Percentiles rank a stretch among this genome's conserved stretches.
phyloP scores from a whole-genome alignment of 2,113 vertebrate species.

The Pseudorhombus dupliciocellatus region DNA sequence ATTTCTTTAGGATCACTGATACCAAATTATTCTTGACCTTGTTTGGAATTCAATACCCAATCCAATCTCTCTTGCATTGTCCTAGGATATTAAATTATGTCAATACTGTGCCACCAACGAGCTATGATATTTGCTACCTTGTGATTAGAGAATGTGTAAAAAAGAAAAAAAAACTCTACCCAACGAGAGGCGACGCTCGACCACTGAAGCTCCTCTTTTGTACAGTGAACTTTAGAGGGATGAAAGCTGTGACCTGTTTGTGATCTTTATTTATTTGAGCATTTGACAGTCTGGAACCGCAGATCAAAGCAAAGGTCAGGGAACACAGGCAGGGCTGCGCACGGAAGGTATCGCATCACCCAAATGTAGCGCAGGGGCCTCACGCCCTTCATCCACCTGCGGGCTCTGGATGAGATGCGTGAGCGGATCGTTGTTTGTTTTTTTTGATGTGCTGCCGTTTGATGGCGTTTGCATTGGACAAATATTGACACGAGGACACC shows the following conservation, averaged over 20 bases:
- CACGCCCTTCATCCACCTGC: conserved; percentile 30
- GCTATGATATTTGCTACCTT: conserved; percentile 16
- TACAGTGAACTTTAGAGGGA: conserved; percentile 78
- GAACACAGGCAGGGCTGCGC: conserved; percentile 55
- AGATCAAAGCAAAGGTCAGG: conserved; percentile 82
- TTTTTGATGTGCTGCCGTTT: conserved; percentile 73
- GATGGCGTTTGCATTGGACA: conserved; percentile 57
- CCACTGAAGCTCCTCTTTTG: conserved; percentile 51
- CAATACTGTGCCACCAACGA: conserved; percentile 1
- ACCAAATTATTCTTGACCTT: conserved; percentile 20
- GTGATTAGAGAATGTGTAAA: conserved; percentile 23
- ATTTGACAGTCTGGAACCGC: conserved; percentile 72
- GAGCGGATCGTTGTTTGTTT: conserved; percentile 35
- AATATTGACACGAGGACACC: conserved; percentile 21
- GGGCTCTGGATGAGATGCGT: conserved; percentile 50
- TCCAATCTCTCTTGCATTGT: not conserved
- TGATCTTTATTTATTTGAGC: conserved; percentile 79
- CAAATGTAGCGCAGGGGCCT: conserved; percentile 41
- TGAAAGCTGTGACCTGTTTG: conserved; percentile 77
- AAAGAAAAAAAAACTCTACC: too few species aligned
- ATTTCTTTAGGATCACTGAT: conserved; percentile 40
- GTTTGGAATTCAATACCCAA: not conserved
- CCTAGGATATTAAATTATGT: not conserved
- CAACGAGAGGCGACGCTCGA: conserved; percentile 27
- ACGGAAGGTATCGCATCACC: conserved; percentile 60